Evolutionary conservation across 2,888 invertebrate species (phyloP).

Genomic region (Eupithecia insigniata): DNA sequence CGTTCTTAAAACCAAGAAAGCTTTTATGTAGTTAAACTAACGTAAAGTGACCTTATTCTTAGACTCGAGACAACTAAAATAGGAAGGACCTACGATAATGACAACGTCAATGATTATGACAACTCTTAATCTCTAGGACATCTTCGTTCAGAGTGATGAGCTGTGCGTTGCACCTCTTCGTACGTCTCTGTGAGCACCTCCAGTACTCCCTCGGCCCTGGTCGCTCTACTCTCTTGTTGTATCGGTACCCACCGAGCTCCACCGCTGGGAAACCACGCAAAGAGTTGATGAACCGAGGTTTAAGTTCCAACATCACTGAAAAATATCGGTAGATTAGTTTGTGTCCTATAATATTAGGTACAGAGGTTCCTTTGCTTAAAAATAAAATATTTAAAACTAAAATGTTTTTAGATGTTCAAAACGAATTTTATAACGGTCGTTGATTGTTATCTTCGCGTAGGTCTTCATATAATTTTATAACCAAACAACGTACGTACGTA

Average conservation of each 20-base stretch:
- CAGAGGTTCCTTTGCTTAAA: neutral
- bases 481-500: too few species aligned
- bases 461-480: too few species aligned
- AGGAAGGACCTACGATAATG: neutral
- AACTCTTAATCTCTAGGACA: slow-evolving; percentile 54
- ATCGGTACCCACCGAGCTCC: slow-evolving; percentile 60
- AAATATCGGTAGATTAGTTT: neutral
- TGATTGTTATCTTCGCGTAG: too few species aligned
- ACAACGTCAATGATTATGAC: slow-evolving; percentile 54
- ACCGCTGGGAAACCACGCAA: slow-evolving; percentile 59
- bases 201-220: slow-evolving; percentile 55
- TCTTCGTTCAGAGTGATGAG: slow-evolving; percentile 58
- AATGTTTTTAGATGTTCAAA: neutral
- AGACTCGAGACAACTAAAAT: neutral
- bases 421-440: too few species aligned
- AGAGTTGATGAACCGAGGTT: slow-evolving; percentile 49
- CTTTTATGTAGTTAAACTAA: neutral
- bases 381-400: neutral
- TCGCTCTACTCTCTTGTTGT: slow-evolving; percentile 60
- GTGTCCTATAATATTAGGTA: neutral
- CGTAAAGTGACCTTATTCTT: too few species aligned
- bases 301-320: slow-evolving; percentile 48
- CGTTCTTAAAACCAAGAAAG: too few species aligned
- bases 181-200: slow-evolving; percentile 61
- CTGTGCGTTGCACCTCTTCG: slow-evolving; percentile 57